Percentiles rank a stretch among this genome's conserved stretches.
Conservation (phyloP, 2,888 invertebrate genomes). For the Andrena fulva region DNA sequence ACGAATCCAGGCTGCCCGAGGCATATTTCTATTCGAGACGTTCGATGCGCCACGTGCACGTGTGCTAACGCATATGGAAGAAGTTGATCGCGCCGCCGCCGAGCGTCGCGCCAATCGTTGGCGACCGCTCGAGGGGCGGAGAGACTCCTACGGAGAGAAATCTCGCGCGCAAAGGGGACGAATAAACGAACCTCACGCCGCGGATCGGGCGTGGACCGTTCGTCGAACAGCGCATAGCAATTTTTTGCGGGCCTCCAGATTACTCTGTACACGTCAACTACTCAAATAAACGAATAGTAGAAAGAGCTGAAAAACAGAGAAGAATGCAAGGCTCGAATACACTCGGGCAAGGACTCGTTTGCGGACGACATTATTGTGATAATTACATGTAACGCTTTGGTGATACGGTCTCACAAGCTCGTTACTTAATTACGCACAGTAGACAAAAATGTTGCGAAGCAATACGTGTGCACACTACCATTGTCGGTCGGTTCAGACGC, state of each 20-base stretch:
- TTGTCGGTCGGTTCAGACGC: constrained; percentile 32
- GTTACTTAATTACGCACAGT: constrained; percentile 69
- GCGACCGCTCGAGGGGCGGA: background rate
- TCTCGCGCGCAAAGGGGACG: background rate
- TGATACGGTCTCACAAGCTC: constrained; percentile 61
- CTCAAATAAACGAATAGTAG: constrained; percentile 53
- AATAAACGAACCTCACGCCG: background rate
- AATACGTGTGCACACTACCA: constrained; percentile 62
- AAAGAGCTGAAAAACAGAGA: constrained; percentile 49
- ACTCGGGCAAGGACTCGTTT: constrained; percentile 63
- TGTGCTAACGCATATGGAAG: background rate
- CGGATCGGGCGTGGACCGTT: constrained; percentile 40
- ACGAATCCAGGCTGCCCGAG: constrained; percentile 60
- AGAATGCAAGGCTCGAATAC: constrained; percentile 57
- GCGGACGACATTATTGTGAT: constrained; percentile 66
- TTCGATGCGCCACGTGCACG: constrained; percentile 22
- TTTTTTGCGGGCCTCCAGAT: constrained; percentile 72
- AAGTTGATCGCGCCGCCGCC: background rate
- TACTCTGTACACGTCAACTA: constrained; percentile 71
- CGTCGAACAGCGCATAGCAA: constrained; percentile 67
- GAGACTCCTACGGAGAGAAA: background rate
- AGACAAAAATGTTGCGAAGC: constrained; percentile 55
- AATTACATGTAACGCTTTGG: constrained; percentile 61
- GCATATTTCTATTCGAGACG: constrained; percentile 21
- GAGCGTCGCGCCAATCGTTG: background rate